These are phyloP conservation scores for Harmothoe impar DNA, from an alignment of 2,888 invertebrate genomes.

Conservation along the genomic window DNA sequence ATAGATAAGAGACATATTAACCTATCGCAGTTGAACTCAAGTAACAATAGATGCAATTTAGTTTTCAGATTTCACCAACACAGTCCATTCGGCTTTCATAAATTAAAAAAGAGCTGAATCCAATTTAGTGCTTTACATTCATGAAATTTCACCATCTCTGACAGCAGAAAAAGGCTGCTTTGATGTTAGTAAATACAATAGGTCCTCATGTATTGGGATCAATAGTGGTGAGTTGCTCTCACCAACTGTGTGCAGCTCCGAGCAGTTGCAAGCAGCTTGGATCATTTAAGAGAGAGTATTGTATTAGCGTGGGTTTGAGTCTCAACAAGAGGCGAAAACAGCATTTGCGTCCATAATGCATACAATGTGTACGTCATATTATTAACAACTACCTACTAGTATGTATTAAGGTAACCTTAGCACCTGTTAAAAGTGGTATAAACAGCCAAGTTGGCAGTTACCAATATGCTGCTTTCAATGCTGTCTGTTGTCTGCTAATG, in stretches of 20 bases:
- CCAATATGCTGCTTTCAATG: background rate
- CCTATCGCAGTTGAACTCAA: background rate
- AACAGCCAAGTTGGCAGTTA: background rate
- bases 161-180: background rate
- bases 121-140: conserved; percentile 35
- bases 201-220: conserved; percentile 8
- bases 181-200: conserved; percentile 44
- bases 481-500: conserved; percentile 10
- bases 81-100: background rate
- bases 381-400: too few relatives aligned
- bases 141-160: conserved; percentile 21
- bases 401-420: too few relatives aligned
- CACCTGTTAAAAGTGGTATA: too few relatives aligned
- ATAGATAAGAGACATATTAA: conserved; percentile 46
- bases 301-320: too few relatives aligned
- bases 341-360: too few relatives aligned
- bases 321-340: too few relatives aligned
- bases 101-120: background rate
- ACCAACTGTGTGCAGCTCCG: background rate
- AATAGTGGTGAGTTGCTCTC: background rate
- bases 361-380: too few relatives aligned
- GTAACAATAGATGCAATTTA: conserved; percentile 34
- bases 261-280: background rate
- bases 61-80: conserved; percentile 1
- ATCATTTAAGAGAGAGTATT: background rate